Evolutionary conservation across 2,797 vertebrate genomes (phyloP).

Genomic region (Siniperca undulata): DNA sequence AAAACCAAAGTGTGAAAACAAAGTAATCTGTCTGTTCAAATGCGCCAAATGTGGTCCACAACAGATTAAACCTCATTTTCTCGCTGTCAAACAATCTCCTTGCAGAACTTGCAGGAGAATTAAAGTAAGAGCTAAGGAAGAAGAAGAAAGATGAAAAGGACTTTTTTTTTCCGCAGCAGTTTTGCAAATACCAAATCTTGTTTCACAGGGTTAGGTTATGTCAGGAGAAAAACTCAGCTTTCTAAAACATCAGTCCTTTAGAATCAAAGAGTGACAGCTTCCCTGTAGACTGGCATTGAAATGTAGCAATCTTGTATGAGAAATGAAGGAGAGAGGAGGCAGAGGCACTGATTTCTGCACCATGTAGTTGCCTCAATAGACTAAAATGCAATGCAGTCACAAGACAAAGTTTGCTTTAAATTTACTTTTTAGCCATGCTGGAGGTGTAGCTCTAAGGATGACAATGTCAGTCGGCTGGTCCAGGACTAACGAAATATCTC

Average conservation of each 20-base stretch:
- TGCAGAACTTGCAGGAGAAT: background rate
- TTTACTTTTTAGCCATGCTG: background rate
- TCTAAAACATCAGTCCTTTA: conserved; percentile 8
- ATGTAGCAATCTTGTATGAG: background rate
- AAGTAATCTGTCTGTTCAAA: background rate
- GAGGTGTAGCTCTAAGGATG: background rate
- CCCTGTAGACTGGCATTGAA: background rate
- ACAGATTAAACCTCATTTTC: background rate
- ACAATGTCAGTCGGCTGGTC: background rate
- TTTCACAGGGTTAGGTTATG: conserved; percentile 3
- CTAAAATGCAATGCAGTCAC: background rate
- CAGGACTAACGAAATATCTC: background rate
- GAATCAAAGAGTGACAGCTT: conserved; percentile 13
- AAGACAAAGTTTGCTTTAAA: background rate
- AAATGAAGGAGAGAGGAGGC: conserved; percentile 3
- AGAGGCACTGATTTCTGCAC: background rate
- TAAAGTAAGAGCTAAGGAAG: background rate
- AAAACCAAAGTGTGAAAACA: background rate
- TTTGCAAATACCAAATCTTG: background rate
- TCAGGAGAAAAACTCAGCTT: background rate
- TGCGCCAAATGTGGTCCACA: background rate
- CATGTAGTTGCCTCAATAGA: background rate
- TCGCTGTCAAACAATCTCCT: background rate
- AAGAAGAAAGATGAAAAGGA: background rate
- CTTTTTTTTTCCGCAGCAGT: background rate